Evolutionary conservation across 1,140 invertebrate species (phyloP).

Genomic region (Ostrea edulis): DNA sequence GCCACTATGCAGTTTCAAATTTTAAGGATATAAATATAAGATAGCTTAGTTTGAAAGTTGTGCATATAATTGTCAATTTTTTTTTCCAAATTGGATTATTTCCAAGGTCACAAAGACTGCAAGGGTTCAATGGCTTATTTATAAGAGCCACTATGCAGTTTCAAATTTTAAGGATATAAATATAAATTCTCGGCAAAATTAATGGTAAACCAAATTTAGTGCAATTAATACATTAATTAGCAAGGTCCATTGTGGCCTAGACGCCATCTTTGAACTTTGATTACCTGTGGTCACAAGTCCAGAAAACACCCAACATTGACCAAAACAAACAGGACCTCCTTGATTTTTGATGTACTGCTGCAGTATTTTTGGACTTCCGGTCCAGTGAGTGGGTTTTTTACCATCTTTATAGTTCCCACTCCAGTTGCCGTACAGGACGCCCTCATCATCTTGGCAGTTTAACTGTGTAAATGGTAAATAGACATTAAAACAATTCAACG

Average conservation of each 20-base stretch:
- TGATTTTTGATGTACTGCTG: constrained; percentile 89
- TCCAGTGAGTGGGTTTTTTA: constrained; percentile 85
- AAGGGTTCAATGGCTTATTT: no score
- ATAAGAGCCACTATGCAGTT: no score
- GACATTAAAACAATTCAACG: neutral
- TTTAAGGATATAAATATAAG: no score
- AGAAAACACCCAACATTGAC: constrained; percentile 96
- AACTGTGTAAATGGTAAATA: neutral
- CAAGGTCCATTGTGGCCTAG: neutral
- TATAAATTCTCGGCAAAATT: no score
- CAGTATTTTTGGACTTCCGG: constrained; percentile 91
- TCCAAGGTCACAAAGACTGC: no score
- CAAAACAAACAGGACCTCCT: constrained; percentile 93
- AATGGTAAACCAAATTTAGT: no score
- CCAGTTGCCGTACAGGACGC: constrained; percentile 87
- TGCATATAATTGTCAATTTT: no score
- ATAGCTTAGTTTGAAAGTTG: no score
- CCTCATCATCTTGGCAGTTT: constrained; percentile 66
- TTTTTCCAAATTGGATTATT: no score
- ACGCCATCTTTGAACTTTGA: neutral
- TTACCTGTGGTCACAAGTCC: constrained; percentile 91
- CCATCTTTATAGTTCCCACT: constrained; percentile 85
- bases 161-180: no score
- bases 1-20: no score
- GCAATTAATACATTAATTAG: no score